Conservation (phyloP, 2,113 vertebrate species). For the Melanotaenia duboulayi region DNA sequence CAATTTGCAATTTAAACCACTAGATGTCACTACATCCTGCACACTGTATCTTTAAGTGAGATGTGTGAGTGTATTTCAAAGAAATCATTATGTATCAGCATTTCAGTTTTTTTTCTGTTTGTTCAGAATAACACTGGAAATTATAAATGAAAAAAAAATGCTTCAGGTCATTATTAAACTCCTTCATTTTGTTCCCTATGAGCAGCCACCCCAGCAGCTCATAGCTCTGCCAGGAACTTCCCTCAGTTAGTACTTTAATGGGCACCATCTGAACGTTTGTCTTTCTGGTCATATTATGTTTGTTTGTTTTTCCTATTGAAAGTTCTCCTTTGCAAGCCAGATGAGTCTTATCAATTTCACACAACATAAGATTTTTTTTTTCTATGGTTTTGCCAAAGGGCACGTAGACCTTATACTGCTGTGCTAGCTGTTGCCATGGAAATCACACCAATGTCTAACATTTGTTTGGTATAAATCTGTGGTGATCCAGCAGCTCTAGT, state of each 20-base stretch:
- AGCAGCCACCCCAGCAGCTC: conserved; percentile 1
- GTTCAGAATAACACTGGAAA: too few relatives aligned
- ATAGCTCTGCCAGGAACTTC: neutral
- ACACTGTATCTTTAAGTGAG: too few relatives aligned
- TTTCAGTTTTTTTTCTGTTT: too few relatives aligned
- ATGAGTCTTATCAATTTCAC: conserved; percentile 47
- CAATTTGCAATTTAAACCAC: neutral
- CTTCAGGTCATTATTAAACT: neutral
- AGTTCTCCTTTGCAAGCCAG: conserved; percentile 35
- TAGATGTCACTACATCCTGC: neutral
- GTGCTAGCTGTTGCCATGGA: conserved; percentile 56
- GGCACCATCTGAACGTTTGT: conserved; percentile 24
- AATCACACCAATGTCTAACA: conserved; percentile 46
- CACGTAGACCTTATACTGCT: conserved; percentile 7
- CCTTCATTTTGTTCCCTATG: neutral
- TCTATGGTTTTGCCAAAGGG: conserved; percentile 25
- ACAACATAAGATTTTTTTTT: conserved; percentile 24
- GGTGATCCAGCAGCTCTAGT: conserved; percentile 29
- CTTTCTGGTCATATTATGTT: conserved; percentile 22
- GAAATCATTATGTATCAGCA: too few relatives aligned
- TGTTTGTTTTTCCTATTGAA: conserved; percentile 9
- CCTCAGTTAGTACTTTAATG: conserved; percentile 31
- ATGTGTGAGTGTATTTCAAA: too few relatives aligned
- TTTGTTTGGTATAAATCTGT: conserved; percentile 39
- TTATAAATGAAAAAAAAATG: too few relatives aligned